Evolutionary conservation across 2,113 vertebrate species (phyloP).

Genomic region (Gymnocephalus cernua): DNA sequence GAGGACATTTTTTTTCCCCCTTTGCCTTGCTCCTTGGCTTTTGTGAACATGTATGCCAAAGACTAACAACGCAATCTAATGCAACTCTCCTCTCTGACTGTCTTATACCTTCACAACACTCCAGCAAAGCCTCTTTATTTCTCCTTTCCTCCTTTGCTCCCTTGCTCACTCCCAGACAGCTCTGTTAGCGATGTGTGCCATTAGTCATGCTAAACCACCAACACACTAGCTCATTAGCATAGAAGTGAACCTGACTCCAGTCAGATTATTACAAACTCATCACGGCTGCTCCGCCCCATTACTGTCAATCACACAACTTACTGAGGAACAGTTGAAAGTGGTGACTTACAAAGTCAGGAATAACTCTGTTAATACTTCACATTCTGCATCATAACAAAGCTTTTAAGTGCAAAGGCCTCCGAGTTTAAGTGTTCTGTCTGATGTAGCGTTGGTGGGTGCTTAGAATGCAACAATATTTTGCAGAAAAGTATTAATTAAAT

Average conservation of each 20-base stretch:
- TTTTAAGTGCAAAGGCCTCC: conserved; percentile 19
- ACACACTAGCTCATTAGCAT: conserved; percentile 80
- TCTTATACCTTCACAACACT: conserved; percentile 57
- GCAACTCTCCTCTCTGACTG: conserved; percentile 56
- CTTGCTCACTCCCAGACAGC: conserved; percentile 66
- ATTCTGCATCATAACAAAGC: conserved; percentile 54
- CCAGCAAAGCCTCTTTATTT: conserved; percentile 71
- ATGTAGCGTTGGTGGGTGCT: neutral
- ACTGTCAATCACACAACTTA: conserved; percentile 76
- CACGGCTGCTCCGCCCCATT: conserved; percentile 75
- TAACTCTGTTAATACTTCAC: conserved; percentile 58
- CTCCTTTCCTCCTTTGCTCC: conserved; percentile 44
- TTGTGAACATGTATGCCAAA: conserved; percentile 68
- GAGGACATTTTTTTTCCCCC: conserved; percentile 59
- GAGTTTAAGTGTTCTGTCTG: conserved; percentile 14
- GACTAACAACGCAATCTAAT: conserved; percentile 69
- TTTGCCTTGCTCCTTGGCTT: conserved; percentile 54
- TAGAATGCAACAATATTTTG: conserved; percentile 12
- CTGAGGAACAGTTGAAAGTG: conserved; percentile 62
- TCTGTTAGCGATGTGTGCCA: conserved; percentile 71
- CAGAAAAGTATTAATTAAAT: conserved; percentile 38
- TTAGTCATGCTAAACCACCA: conserved; percentile 82
- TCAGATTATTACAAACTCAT: conserved; percentile 81
- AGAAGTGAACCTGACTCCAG: conserved; percentile 76
- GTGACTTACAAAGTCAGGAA: conserved; percentile 63